Evolutionary conservation across 2,888 invertebrate species (phyloP).

Genomic region (Chirona hameri): DNA sequence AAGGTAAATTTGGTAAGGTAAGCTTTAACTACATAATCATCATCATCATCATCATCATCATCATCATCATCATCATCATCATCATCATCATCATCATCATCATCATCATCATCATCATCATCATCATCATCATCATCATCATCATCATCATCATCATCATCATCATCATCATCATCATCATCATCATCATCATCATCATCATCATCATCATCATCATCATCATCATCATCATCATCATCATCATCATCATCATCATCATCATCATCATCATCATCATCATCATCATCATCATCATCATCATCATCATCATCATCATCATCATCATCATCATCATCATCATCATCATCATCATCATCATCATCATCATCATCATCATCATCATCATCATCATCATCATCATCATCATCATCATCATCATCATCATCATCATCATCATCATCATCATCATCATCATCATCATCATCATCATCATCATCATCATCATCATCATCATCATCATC

Average conservation of each 20-base stretch:
- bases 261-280: background rate
- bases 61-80: background rate
- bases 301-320: background rate
- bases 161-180: background rate
- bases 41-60: background rate
- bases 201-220: background rate
- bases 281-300: background rate
- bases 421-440: no score
- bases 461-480: no score
- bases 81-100: background rate
- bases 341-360: background rate
- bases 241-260: background rate
- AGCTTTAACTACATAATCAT: no score
- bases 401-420: no score
- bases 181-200: background rate
- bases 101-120: background rate
- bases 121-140: background rate
- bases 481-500: no score
- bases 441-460: no score
- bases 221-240: background rate
- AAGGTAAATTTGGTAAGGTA: background rate
- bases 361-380: background rate
- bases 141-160: background rate
- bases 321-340: background rate
- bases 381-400: no score